Base-by-base conservation (phyloP, 1,140 invertebrate species). In the Neodiprion pinetum region DNA sequence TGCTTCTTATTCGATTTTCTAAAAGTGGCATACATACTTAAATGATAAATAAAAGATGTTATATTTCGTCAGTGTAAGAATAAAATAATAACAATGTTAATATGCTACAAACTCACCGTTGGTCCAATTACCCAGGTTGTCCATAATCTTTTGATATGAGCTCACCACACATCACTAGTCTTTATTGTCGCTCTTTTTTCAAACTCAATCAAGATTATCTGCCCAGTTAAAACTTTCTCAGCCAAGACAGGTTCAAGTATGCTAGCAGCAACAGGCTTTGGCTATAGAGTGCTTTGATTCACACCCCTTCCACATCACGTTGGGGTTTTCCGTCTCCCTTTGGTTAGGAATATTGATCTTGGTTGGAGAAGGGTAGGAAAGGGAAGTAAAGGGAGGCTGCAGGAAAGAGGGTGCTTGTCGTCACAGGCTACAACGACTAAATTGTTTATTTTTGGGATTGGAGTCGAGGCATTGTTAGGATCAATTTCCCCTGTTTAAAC, bases 311-410 rank as follows among this genome's bases (percentile, higher is more conserved):
- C 79, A 72, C 70, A 67, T 71, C 66, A 47, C 48, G 72, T n/a
- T 14, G 68, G 53, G 65, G 71, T 74, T 49, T 76, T 79, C 77
- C 79, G 71, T 84, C 81, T 80, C 80, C 78, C 82, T 83, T 82
- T 77, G 79, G 80, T 77, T 83, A 82, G 82, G 76, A 88, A 86
- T 88, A 88, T 88, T 87, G 87, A 88, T 88, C 83, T 87, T 84
- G 70, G 72, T 78, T 76, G 73, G 74, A 81, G 65, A 76, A 74
- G 72, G 70, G 72, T 82, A 79, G 74, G 68, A 71, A 71, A 71
- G 70, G 70, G 23, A 23, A 40, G 76, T 67, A 80, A 81, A 81
- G 83, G 82, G 82, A 72, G 78, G 74, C 17, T 23, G 23, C 28
- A 40, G 28, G 21, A 47, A 17, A 17, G 23, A 40, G 40, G 48